Evolutionary conservation across 2,797 vertebrate species (phyloP).

Genomic region (Gymnoscopelus microlampas): DNA sequence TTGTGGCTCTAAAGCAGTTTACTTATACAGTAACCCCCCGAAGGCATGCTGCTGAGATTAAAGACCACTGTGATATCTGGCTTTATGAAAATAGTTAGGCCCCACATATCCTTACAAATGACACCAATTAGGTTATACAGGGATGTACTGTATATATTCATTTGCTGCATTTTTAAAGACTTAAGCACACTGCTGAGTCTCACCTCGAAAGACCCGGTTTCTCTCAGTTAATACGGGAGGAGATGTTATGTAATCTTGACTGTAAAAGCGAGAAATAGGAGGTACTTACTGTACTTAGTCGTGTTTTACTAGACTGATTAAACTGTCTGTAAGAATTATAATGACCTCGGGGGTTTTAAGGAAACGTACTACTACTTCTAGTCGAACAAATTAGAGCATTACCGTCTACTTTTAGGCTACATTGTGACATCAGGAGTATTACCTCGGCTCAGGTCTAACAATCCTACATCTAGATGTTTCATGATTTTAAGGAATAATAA

Average conservation of each 20-base stretch:
- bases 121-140: not conserved
- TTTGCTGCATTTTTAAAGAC: not conserved
- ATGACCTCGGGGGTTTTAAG: not conserved
- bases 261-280: not conserved
- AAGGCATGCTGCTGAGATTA: conserved; percentile 7
- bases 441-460: no score
- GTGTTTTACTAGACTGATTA: not conserved
- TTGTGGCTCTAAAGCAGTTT: not conserved
- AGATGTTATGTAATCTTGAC: not conserved
- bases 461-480: no score
- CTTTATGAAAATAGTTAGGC: conserved; percentile 5
- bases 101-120: conserved; percentile 5
- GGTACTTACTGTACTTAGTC: not conserved
- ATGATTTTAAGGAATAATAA: no score
- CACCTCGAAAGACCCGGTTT: not conserved
- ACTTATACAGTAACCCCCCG: not conserved
- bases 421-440: no score
- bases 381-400: no score
- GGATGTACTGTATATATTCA: not conserved
- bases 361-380: no score
- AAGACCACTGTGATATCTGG: conserved; percentile 2
- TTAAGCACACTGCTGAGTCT: not conserved
- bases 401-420: no score
- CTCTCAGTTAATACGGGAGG: not conserved
- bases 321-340: not conserved